Percentiles rank a stretch among this genome's conserved stretches.
These are phyloP conservation scores for Gnathonemus echidnorhynchus DNA, from an alignment of 2,113 vertebrate genomes.

Conservation along the genomic window DNA sequence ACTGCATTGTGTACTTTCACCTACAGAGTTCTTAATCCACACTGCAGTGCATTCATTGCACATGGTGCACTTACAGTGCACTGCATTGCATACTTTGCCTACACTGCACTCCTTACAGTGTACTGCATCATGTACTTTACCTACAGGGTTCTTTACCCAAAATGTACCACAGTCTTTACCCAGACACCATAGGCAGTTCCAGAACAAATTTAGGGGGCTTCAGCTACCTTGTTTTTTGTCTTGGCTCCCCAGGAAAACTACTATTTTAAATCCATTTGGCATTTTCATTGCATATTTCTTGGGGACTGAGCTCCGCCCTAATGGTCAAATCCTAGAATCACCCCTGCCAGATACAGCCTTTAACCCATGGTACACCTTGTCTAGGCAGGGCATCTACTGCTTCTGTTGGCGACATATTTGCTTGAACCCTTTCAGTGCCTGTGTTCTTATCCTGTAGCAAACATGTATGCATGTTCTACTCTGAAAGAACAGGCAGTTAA, in stretches of 20 bases:
- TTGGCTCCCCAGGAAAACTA: not conserved
- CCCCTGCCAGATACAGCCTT: not conserved
- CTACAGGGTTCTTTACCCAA: not conserved
- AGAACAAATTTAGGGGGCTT: not conserved
- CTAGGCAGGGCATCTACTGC: not conserved
- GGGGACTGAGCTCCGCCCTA: not conserved
- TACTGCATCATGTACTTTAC: not conserved
- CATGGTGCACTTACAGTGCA: not conserved
- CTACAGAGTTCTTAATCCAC: not conserved
- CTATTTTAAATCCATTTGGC: not conserved
- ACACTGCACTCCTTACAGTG: not conserved
- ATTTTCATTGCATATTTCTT: not conserved
- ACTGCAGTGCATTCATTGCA: not conserved
- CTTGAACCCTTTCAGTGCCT: not conserved
- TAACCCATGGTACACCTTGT: not conserved
- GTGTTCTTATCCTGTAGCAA: not conserved
- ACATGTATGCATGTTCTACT: not conserved
- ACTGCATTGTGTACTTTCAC: not conserved
- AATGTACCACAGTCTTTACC: not conserved
- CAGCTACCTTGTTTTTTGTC: not conserved
- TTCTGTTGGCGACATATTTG: not conserved
- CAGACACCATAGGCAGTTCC: not conserved
- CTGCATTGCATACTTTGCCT: not conserved
- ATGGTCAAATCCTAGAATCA: not conserved
- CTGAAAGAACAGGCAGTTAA: not conserved